Evolutionary conservation across 2,888 invertebrate species (phyloP).

Genomic region (Anthrax anthrax): DNA sequence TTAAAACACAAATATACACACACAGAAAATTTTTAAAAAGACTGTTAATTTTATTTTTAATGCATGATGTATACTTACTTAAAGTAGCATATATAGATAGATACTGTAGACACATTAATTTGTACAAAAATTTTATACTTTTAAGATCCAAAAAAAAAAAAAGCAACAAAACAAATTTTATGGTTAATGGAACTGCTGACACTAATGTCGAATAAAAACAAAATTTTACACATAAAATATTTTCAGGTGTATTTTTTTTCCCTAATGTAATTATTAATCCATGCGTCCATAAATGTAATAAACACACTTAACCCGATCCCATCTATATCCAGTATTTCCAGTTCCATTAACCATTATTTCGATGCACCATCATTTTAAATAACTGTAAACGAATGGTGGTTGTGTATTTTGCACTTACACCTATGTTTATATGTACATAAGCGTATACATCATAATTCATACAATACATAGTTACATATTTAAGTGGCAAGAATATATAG

Average conservation of each 20-base stretch:
- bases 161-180: neutral
- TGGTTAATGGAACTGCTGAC: slow-evolving; percentile 7
- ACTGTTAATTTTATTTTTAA: neutral
- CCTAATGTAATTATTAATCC: too few species aligned
- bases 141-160: too few species aligned
- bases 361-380: slow-evolving; percentile 12
- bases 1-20: neutral
- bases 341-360: slow-evolving; percentile 3
- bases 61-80: too few species aligned
- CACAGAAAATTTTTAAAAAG: neutral
- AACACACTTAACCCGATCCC: neutral
- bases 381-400: slow-evolving; percentile 10
- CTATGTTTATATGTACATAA: too few species aligned
- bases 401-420: neutral
- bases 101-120: too few species aligned
- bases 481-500: too few species aligned
- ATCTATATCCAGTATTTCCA: neutral
- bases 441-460: too few species aligned
- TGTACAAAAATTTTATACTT: too few species aligned
- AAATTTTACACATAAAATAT: neutral
- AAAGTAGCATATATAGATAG: too few species aligned
- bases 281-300: neutral
- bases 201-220: slow-evolving; percentile 3
- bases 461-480: too few species aligned
- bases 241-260: slow-evolving; percentile 2